These are phyloP conservation scores for Drosophila nebulosa DNA, from an alignment of 1,140 invertebrate genomes.

Conservation along the genomic window DNA sequence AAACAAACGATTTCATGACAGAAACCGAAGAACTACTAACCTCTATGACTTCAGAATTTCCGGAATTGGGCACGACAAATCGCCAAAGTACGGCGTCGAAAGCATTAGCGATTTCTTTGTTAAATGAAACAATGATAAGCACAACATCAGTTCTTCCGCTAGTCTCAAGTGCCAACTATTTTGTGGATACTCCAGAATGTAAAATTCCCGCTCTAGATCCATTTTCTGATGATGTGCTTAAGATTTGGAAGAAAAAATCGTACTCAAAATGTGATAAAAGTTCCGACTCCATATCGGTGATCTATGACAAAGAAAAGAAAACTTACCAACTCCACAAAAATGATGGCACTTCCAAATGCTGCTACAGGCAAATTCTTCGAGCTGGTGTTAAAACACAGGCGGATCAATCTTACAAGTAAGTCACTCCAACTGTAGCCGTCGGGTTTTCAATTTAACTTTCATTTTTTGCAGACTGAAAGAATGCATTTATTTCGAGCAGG, in stretches of 20 bases:
- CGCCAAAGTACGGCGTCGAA: too few relatives aligned
- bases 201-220: slow-evolving; percentile 86
- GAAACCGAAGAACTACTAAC: background rate
- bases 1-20: background rate
- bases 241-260: slow-evolving; percentile 83
- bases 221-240: slow-evolving; percentile 84
- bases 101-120: background rate
- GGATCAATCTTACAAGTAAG: slow-evolving; percentile 82
- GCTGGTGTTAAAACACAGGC: slow-evolving; percentile 38
- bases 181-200: slow-evolving; percentile 81
- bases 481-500: slow-evolving; percentile 46
- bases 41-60: background rate
- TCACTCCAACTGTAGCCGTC: background rate
- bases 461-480: slow-evolving; percentile 31
- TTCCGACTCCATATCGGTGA: slow-evolving; percentile 81
- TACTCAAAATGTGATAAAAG: slow-evolving; percentile 83
- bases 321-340: slow-evolving; percentile 50
- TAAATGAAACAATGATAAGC: background rate
- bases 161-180: slow-evolving; percentile 37
- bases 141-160: background rate
- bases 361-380: slow-evolving; percentile 82
- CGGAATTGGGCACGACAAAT: background rate
- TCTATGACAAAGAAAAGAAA: slow-evolving; percentile 40
- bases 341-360: slow-evolving; percentile 82
- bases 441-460: background rate